Evolutionary conservation across 2,797 vertebrate genomes (phyloP), one percentile per base, ranked within the genome.

Genomic region (Chelonia mydas): DNA sequence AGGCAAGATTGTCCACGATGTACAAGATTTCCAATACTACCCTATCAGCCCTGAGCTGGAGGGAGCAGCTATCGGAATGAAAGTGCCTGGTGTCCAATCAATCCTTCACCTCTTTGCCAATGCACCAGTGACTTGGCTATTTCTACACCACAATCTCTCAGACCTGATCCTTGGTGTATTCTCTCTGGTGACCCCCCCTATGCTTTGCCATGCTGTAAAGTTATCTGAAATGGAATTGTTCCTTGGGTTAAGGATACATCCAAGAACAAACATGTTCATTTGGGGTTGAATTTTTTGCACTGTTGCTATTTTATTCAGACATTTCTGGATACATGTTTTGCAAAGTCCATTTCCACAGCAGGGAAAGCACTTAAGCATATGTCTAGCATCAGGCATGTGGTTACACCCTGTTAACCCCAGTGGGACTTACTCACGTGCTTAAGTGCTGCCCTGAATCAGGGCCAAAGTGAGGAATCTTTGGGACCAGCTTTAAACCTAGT

Each of bases 401-500:
- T 33, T 27, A 57, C 23, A 23, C 27, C 41, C 65, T 41, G 11
- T 27, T 45, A 21, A 45, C 41, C 21, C 23, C 37, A 5, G 13
- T 28, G 27, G 47, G 23, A 76, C 23, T 5, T 3, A 12, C 28
- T 53, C 54, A 7, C 1, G 0, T n/a, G 19, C 55, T 79, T 3
- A 61, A 84, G 54, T 0, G 11, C 7, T 31, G 9, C 4, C 81
- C 47, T 23, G 47, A 80, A 47, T 23, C 11, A 23, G 57, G 76
- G 6, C n/a, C 65, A 79, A 53, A 94, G 28, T 1, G 10, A 11
- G 6, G 37, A 3, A 0, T 27, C 53, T 81, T 80, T 6, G 79
- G 85, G 65, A 37, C 23, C 0, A 0, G n/a, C 1, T 50, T 54
- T 68, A 78, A 47, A 41, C 77, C 6, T 21, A 4, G 0, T 3